A percentile compares a stretch with the other conserved stretches of the same genome.
These are phyloP conservation scores for Cryptoprocta ferox DNA, from an alignment of 2,797 vertebrate genomes.

Conservation along the genomic window DNA sequence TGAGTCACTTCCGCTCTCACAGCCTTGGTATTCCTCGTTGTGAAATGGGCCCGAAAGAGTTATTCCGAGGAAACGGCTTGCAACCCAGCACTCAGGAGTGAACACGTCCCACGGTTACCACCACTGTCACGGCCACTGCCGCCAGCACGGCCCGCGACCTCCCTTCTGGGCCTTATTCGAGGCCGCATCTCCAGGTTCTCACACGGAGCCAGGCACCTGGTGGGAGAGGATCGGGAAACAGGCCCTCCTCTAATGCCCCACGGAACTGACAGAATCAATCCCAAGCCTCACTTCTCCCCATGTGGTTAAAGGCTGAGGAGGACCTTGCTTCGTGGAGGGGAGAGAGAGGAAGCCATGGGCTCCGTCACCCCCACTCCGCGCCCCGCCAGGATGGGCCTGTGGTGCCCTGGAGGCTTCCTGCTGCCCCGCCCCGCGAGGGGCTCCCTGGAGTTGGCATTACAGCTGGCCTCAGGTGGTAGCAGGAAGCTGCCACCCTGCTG, in stretches of 20 bases:
- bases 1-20: not conserved
- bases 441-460: not conserved
- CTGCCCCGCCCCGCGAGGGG: not conserved
- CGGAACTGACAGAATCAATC: not conserved
- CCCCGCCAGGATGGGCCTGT: not conserved
- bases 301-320: not conserved
- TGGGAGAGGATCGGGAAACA: fast-evolving
- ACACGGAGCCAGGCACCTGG: not conserved
- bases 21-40: not conserved
- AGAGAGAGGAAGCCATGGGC: not conserved
- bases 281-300: not conserved
- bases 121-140: not conserved
- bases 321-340: not conserved
- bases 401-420: not conserved
- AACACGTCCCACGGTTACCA: not conserved
- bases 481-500: not conserved
- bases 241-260: not conserved
- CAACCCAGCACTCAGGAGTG: not conserved
- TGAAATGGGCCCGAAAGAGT: not conserved
- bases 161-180: not conserved
- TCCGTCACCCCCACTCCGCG: not conserved
- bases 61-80: not conserved
- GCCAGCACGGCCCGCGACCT: not conserved
- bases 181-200: not conserved
- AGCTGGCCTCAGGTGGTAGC: not conserved